These are phyloP conservation scores for Calliopum simillimum DNA, from an alignment of 2,888 invertebrate genomes.

Conservation along the genomic window DNA sequence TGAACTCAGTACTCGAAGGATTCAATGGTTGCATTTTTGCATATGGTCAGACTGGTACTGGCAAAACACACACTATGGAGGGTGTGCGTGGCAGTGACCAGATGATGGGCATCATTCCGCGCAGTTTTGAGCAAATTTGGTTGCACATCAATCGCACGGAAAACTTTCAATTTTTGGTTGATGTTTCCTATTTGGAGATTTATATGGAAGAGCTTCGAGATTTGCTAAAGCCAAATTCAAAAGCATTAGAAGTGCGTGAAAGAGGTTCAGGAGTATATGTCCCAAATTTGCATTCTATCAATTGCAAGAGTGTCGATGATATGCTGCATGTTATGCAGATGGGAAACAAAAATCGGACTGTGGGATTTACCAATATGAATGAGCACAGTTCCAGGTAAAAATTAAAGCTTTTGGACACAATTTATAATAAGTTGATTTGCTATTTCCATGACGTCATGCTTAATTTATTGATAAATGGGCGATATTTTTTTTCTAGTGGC, in stretches of 20 bases:
- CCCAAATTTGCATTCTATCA: conserved; percentile 92
- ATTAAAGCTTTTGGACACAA: neutral
- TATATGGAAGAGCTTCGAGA: conserved; percentile 93
- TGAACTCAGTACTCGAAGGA: conserved; percentile 94
- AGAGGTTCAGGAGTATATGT: conserved; percentile 90
- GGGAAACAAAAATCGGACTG: conserved; percentile 94
- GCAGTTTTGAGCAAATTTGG: conserved; percentile 98
- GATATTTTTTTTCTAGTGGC: neutral
- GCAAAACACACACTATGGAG: conserved; percentile 80
- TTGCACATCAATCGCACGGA: conserved; percentile 90
- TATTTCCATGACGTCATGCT: no score
- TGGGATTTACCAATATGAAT: conserved; percentile 97
- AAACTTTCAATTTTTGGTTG: conserved; percentile 94
- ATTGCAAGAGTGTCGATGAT: conserved; percentile 93
- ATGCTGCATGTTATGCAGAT: conserved; percentile 93
- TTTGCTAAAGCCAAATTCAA: conserved; percentile 73
- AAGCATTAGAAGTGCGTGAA: conserved; percentile 74
- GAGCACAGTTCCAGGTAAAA: conserved; percentile 85
- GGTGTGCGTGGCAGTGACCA: conserved; percentile 76
- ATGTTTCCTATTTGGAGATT: conserved; percentile 97
- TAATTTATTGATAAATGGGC: no score
- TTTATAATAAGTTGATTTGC: no score
- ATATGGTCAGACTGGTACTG: conserved; percentile 99
- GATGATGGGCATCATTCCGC: conserved; percentile 87
- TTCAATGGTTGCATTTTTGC: conserved; percentile 99